Base-by-base conservation (phyloP, 2,113 vertebrate species). In the Podiceps cristatus region DNA sequence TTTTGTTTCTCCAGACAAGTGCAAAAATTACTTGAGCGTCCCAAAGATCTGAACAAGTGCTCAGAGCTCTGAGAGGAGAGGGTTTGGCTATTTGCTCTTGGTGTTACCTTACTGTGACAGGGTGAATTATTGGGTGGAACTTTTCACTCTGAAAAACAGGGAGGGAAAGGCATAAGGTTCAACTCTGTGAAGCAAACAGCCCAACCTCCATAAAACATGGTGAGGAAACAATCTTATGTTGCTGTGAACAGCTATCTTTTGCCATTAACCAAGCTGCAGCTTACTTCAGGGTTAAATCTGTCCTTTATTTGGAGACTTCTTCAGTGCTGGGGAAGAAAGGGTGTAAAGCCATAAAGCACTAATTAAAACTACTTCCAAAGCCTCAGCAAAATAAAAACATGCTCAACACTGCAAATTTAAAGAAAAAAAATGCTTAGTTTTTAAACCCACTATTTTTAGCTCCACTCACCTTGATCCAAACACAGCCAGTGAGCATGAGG, bases 371-470 rank as follows among this genome's bases (percentile, higher is more conserved):
- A 20, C 37, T 75, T 93, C 58, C 33, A 69, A 86, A 91, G 62
- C n/a, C 74, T 96, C 89, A 96, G 91, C 84, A 91, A 84, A 96
- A 96, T 75, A 55, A 29, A 76, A 96, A 91, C 77, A 89, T 37
- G 56, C 44, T 91, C 49, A 79, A 67, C 40, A 62, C 58, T 74
- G 84, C 50, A 82, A 91, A 82, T 87, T 49, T 55, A 47, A 69
- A 91, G 49, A 27, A 60, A 76, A 69, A 80, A 81, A 89, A 89
- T 60, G 28, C 33, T 69, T 35, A 53, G 78, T 89, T 90, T 85
- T 29, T 1, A 50, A 82, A 44, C 0, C 1, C 15, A 23, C 74
- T 87, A 37, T 79, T 73, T 93, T 96, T 95, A 91, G 58, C 80
- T 95, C 37, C 53, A 35, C 63, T 93, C 71, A 81, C 88, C 86